Evolutionary conservation across 2,888 invertebrate species (phyloP), one percentile per base, ranked within the genome.

Genomic region (Ferrisia virgata): DNA sequence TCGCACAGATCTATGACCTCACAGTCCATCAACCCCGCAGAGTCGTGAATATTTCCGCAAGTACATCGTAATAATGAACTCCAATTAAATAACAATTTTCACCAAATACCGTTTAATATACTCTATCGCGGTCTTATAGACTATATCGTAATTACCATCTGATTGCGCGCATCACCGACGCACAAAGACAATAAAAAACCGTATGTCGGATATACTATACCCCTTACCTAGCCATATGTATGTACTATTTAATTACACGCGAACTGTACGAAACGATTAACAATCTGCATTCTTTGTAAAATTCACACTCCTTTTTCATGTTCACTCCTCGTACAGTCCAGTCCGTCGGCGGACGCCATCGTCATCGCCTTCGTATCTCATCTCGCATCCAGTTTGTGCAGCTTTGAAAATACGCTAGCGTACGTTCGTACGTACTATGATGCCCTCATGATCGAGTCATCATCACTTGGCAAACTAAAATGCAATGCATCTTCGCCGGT

Each of bases 31-130:
- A 64, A 64, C 58, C 58, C 58, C 28, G 13, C 39, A 11, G 3
- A 64, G 58, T 64, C 58, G 28, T 64, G 47, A 47, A 47, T 47
- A 47, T 47, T 47, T 47, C 18, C 58, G n/a, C n/a, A 64, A 64
- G 58, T 64, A 28, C 58, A 13, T 64, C 58, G 58, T 64, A 64
- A 64, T 25, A 64, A 64, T 64, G 58, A 64, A 64, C 58, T 64
- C 58, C 72, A 72, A 72, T 72, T 72, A 72, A 72, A 72, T 72
- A 72, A 31, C 72, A 64, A 64, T 64, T 64, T 64, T 64, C 58
- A 64, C 72, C 72, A 72, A 72, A 72, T 72, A 72, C 72, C 72
- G 72, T 72, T 72, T 72, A 72, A 72, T 72, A 72, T 47, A 47
- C 47, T 47, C 33, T 72, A 72, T 72, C 22, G 36, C 36, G 36